These are phyloP conservation scores for Paradisaea rubra DNA, from an alignment of 2,113 vertebrate genomes.

Conservation along the genomic window DNA sequence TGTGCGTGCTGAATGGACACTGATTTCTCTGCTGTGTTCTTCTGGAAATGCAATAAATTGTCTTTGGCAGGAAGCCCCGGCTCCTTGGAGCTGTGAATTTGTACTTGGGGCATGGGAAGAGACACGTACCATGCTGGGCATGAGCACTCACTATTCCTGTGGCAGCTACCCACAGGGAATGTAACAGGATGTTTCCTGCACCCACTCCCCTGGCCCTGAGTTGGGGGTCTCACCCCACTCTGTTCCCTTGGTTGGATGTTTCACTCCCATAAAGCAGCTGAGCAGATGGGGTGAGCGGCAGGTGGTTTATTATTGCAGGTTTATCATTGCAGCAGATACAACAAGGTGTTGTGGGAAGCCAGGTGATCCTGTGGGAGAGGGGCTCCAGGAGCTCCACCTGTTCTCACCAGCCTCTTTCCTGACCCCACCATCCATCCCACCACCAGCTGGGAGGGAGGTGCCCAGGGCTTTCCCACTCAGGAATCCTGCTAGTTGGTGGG, in stretches of 20 bases:
- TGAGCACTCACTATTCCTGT: neutral
- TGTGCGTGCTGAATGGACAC: neutral
- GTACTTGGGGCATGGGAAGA: neutral
- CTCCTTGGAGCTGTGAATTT: neutral
- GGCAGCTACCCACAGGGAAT: neutral
- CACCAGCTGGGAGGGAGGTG: neutral
- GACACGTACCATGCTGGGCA: neutral
- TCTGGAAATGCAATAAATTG: slow-evolving; percentile 47
- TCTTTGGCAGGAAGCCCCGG: neutral
- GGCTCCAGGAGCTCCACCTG: neutral
- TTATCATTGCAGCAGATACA: slow-evolving; percentile 11
- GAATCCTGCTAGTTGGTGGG: neutral
- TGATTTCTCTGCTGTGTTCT: neutral
- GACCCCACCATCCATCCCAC: neutral
- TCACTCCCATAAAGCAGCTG: rapidly evolving
- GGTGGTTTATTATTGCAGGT: neutral
- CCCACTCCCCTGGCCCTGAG: neutral
- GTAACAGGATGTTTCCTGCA: neutral
- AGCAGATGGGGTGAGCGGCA: rapidly evolving
- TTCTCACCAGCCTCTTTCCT: neutral
- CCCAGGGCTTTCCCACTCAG: neutral
- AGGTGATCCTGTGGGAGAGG: neutral
- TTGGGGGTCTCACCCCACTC: neutral
- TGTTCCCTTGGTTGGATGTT: neutral
- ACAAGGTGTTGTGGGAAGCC: neutral